Percentiles rank a stretch among this genome's conserved stretches.
phyloP scores from a whole-genome alignment of 2,888 invertebrate genomes.

The Axea sp. region DNA sequence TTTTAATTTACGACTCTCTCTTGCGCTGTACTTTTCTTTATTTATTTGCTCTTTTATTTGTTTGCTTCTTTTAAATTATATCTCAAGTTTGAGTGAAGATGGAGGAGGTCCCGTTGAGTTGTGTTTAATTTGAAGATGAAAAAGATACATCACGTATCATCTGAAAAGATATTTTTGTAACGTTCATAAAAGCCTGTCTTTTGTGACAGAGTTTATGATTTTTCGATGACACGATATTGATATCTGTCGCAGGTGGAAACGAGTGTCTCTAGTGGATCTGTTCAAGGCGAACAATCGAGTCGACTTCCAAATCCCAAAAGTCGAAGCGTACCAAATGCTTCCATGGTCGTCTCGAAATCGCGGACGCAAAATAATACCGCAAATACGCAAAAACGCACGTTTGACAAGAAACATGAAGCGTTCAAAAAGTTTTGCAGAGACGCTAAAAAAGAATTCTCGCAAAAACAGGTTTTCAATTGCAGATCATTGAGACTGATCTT shows the following conservation, averaged over 20 bases:
- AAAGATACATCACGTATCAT: too few relatives aligned
- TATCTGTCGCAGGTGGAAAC: slow-evolving; percentile 40
- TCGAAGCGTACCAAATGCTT: slow-evolving; percentile 8
- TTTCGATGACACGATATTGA: slow-evolving; percentile 32
- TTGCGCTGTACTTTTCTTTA: too few relatives aligned
- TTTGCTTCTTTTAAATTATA: neutral
- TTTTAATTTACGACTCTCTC: too few relatives aligned
- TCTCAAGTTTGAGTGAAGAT: too few relatives aligned
- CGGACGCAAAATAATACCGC: neutral
- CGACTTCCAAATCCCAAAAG: slow-evolving; percentile 17
- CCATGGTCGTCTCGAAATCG: slow-evolving; percentile 1
- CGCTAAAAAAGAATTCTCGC: slow-evolving; percentile 1
- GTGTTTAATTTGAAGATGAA: too few relatives aligned
- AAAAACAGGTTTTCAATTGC: slow-evolving; percentile 11
- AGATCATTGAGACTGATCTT: neutral
- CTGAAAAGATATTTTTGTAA: neutral
- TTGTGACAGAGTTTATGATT: slow-evolving; percentile 18
- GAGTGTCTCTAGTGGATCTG: neutral
- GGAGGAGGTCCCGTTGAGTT: too few relatives aligned
- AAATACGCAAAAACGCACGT: slow-evolving; percentile 1
- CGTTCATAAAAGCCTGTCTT: slow-evolving; percentile 8
- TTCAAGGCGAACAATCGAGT: slow-evolving; percentile 29
- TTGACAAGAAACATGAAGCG: slow-evolving; percentile 1
- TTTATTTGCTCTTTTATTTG: neutral
- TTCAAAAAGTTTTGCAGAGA: slow-evolving; percentile 11